A percentile compares a stretch with the other conserved stretches of the same genome.
These are phyloP conservation scores for Ganaspis sp. DNA, from an alignment of 1,140 invertebrate genomes.

Conservation along the genomic window DNA sequence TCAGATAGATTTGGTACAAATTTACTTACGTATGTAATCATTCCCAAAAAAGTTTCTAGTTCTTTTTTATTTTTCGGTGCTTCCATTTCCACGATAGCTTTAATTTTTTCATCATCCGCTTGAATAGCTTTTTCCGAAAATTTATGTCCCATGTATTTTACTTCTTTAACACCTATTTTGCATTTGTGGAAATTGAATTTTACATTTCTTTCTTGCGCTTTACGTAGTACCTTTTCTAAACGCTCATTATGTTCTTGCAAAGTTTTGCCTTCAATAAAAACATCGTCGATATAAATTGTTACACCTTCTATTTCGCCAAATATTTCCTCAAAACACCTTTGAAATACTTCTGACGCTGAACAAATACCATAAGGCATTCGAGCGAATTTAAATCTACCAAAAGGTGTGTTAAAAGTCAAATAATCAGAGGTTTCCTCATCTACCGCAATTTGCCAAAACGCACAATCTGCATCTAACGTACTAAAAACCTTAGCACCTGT, in stretches of 20 bases:
- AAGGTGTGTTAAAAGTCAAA: slow-evolving; percentile 68
- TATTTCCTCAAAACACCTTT: slow-evolving; percentile 40
- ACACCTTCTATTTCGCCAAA: slow-evolving; percentile 54
- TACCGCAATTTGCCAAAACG: slow-evolving; percentile 72
- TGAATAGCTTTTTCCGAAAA: slow-evolving; percentile 27
- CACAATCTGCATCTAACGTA: slow-evolving; percentile 71
- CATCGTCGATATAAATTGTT: slow-evolving; percentile 66
- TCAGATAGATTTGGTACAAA: slow-evolving; percentile 36
- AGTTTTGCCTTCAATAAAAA: slow-evolving; percentile 60
- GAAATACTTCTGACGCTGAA: slow-evolving; percentile 48
- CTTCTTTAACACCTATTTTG: slow-evolving; percentile 62
- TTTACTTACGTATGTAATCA: slow-evolving; percentile 37
- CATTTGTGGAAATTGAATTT: slow-evolving; percentile 44
- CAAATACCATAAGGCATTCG: slow-evolving; percentile 52
- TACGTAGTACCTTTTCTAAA: slow-evolving; percentile 49
- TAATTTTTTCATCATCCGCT: slow-evolving; percentile 5
- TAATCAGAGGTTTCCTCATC: slow-evolving; percentile 61
- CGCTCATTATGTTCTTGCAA: slow-evolving; percentile 53
- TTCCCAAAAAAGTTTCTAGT: slow-evolving; percentile 33
- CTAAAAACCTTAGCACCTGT: slow-evolving; percentile 68
- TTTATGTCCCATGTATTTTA: slow-evolving; percentile 54
- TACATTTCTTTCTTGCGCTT: slow-evolving; percentile 44
- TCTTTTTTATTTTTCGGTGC: slow-evolving; percentile 21
- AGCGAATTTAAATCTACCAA: slow-evolving; percentile 58
- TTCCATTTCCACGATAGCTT: slow-evolving; percentile 32